phyloP scores from a whole-genome alignment of 2,888 invertebrate genomes.

The Drosophila anomalata region DNA sequence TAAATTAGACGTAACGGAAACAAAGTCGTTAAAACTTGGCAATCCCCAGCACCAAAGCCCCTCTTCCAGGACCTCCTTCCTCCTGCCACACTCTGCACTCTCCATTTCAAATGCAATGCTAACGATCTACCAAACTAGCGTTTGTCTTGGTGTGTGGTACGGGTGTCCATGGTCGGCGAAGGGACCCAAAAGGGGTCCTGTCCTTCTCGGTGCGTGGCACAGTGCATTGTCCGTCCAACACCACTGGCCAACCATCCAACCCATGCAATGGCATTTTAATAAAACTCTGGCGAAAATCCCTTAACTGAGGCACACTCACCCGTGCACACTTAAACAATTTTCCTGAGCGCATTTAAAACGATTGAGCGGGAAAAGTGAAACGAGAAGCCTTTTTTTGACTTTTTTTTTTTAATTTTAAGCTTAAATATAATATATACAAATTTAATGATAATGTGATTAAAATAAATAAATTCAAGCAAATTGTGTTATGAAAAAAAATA shows the following conservation, averaged over 20 bases:
- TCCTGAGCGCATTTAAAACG: constrained; percentile 47
- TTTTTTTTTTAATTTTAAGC: background rate
- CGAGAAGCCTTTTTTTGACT: background rate
- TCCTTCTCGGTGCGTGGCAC: constrained; percentile 50
- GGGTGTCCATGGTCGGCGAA: constrained; percentile 9
- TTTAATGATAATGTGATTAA: background rate
- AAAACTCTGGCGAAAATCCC: constrained; percentile 67
- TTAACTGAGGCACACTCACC: constrained; percentile 32
- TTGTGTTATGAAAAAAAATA: background rate
- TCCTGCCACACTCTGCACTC: background rate
- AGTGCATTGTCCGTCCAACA: constrained; percentile 53
- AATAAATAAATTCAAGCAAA: too few species aligned
- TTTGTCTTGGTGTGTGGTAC: constrained; percentile 26
- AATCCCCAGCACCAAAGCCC: constrained; percentile 43
- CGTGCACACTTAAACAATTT: constrained; percentile 65
- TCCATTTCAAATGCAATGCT: constrained; percentile 48
- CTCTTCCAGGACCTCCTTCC: constrained; percentile 6
- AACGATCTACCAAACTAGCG: constrained; percentile 61
- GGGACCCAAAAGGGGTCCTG: constrained; percentile 6
- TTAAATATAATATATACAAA: background rate
- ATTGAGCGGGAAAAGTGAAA: constrained; percentile 11
- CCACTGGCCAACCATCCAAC: constrained; percentile 17
- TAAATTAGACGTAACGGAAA: constrained; percentile 80
- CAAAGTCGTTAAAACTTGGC: constrained; percentile 78
- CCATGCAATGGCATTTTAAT: constrained; percentile 67